These are phyloP conservation scores for Cercopithecus mona DNA, from an alignment of 2,113 vertebrate species.

Conservation along the genomic window DNA sequence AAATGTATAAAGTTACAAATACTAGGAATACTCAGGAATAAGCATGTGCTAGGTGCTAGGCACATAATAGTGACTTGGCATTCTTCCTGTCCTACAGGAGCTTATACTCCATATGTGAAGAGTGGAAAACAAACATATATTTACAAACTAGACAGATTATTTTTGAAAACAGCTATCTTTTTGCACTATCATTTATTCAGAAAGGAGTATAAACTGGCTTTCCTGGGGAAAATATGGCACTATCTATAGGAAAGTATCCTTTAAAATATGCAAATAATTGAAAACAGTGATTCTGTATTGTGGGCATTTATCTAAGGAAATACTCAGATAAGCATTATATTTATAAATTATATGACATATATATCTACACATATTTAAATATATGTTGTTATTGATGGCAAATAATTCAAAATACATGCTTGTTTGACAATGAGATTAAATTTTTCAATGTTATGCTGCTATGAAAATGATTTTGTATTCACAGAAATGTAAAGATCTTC, in stretches of 20 bases:
- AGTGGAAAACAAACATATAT: neutral
- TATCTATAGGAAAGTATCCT: neutral
- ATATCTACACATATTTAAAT: neutral
- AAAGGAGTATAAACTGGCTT: neutral
- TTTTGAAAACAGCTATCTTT: neutral
- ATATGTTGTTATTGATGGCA: neutral
- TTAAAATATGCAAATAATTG: neutral
- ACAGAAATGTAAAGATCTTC: neutral
- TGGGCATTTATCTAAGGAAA: neutral
- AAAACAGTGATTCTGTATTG: neutral
- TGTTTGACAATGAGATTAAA: neutral
- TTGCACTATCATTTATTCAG: neutral
- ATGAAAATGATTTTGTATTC: slow-evolving; percentile 10
- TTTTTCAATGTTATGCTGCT: neutral
- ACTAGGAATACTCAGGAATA: neutral
- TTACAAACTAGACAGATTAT: neutral
- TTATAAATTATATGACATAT: neutral
- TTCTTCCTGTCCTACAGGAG: neutral
- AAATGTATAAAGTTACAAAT: neutral
- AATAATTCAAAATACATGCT: slow-evolving; percentile 6
- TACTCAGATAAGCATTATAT: neutral
- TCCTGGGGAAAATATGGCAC: neutral
- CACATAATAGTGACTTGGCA: neutral
- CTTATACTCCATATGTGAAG: neutral
- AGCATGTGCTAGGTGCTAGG: neutral